Percentiles rank a stretch among this genome's conserved stretches.
These are phyloP conservation scores for Carettochelys insculpta DNA, from an alignment of 2,113 vertebrate species.

Conservation along the genomic window DNA sequence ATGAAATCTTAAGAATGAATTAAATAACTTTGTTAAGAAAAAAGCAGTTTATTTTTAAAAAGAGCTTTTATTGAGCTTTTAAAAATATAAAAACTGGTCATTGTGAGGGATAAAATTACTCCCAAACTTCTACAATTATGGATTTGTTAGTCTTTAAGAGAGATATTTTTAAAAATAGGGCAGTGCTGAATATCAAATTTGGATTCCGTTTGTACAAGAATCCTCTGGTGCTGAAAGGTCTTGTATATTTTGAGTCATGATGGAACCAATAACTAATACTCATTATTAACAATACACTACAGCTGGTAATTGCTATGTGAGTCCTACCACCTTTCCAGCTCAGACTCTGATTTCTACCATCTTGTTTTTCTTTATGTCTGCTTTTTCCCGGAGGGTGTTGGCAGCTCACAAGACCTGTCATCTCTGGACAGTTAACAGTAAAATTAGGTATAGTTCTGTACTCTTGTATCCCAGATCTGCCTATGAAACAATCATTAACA, in stretches of 20 bases:
- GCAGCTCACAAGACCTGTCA: background rate
- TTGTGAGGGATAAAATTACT: background rate
- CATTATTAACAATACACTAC: background rate
- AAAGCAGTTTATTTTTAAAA: background rate
- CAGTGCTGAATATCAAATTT: background rate
- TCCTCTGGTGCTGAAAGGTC: background rate
- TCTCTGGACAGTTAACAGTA: background rate
- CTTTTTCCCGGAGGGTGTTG: background rate
- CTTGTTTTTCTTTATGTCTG: background rate
- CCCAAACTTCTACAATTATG: background rate
- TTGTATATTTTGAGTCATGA: background rate
- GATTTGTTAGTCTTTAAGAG: background rate
- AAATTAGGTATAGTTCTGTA: background rate
- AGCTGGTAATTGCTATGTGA: background rate
- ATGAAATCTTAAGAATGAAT: background rate
- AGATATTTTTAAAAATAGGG: background rate
- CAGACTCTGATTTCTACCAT: background rate
- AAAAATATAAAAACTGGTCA: background rate
- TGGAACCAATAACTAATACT: background rate
- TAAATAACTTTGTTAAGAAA: background rate
- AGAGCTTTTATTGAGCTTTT: background rate
- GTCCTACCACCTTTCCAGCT: background rate
- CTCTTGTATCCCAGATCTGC: background rate
- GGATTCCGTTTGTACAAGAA: background rate
- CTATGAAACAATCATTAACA: background rate